Evolutionary conservation across 2,113 vertebrate genomes (phyloP).

Genomic region (Chaetura pelagica): DNA sequence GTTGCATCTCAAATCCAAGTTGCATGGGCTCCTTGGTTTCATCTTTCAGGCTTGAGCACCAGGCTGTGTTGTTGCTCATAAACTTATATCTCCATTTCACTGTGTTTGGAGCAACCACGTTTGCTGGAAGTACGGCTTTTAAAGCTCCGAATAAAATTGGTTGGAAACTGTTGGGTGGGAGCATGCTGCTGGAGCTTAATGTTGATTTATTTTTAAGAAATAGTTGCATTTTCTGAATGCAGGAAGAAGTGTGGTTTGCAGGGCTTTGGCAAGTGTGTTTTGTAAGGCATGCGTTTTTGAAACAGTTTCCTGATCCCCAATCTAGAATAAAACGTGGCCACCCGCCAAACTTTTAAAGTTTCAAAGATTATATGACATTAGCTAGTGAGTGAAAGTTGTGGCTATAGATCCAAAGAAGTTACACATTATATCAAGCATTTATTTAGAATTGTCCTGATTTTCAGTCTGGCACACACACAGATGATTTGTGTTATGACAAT

Average conservation of each 20-base stretch:
- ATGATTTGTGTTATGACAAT: not conserved
- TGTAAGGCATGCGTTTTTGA: constrained; percentile 19
- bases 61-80: not conserved
- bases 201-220: constrained; percentile 32
- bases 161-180: constrained; percentile 25
- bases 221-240: constrained; percentile 32
- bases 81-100: constrained; percentile 52
- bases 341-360: not conserved
- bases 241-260: constrained; percentile 15
- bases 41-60: constrained; percentile 70
- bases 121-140: constrained; percentile 31
- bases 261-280: constrained; percentile 28
- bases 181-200: constrained; percentile 64
- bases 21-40: constrained; percentile 75
- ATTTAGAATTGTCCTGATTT: not conserved
- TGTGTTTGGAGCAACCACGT: constrained; percentile 67
- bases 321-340: not conserved
- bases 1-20: constrained; percentile 63
- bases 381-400: constrained; percentile 43
- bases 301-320: not conserved
- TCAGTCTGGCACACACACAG: not conserved
- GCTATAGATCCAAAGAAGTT: constrained; percentile 1
- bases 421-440: not conserved
- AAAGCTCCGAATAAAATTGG: not conserved
- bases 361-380: not conserved